These are phyloP conservation scores for Bembecia ichneumoniformis DNA, from an alignment of 2,888 invertebrate genomes.

Conservation along the genomic window DNA sequence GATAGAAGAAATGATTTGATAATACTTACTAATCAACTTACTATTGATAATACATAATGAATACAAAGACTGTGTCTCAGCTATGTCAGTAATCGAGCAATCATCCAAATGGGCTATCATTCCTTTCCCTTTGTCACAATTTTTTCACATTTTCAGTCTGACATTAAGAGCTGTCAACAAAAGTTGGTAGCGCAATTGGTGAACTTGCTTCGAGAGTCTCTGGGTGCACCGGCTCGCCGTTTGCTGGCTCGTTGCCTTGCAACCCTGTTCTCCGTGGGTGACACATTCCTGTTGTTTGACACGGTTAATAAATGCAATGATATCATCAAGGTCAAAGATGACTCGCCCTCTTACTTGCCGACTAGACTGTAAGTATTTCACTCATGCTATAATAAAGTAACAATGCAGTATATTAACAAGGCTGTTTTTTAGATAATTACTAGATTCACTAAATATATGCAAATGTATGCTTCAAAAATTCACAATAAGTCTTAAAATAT, in stretches of 20 bases:
- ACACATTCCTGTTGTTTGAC: constrained; percentile 96
- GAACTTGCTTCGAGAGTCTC: constrained; percentile 88
- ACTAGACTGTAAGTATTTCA: constrained; percentile 89
- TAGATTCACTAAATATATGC: background rate
- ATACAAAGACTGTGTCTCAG: no score
- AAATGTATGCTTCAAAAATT: background rate
- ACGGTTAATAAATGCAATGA: constrained; percentile 99
- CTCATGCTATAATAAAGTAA: background rate
- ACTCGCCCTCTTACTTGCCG: constrained; percentile 95
- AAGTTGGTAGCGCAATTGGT: constrained; percentile 95
- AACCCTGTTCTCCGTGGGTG: constrained; percentile 96
- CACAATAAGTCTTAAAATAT: background rate
- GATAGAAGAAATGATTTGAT: no score
- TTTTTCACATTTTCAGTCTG: constrained; percentile 76
- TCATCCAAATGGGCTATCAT: no score
- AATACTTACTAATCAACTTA: no score
- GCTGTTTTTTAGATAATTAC: background rate
- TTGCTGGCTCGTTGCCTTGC: constrained; percentile 93
- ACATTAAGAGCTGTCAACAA: constrained; percentile 97
- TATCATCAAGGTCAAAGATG: constrained; percentile 95
- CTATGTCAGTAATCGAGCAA: no score
- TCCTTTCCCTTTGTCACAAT: no score
- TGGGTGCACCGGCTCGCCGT: constrained; percentile 94
- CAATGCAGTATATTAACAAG: background rate
- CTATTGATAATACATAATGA: no score